Percentiles rank a stretch among this genome's conserved stretches.
Evolutionary conservation across 2,797 vertebrate species (phyloP).

Genomic region (Trachurus trachurus): DNA sequence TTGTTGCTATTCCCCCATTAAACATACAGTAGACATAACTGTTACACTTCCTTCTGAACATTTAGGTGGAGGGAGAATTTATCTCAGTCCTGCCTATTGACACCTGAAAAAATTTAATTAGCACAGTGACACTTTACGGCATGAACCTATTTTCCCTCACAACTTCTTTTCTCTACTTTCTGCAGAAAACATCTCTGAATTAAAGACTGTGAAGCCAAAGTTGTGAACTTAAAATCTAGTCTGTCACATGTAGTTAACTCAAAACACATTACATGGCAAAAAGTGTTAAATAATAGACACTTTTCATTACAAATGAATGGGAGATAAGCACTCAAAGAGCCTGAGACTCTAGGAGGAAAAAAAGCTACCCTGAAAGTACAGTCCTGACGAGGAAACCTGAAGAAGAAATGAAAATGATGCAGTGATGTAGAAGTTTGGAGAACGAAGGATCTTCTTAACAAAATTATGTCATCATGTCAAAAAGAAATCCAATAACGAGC

Average conservation of each 20-base stretch:
- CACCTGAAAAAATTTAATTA: neutral
- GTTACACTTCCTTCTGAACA: neutral
- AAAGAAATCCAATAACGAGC: conserved; percentile 6
- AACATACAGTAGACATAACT: neutral
- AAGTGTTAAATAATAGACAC: conserved; percentile 44
- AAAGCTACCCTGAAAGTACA: neutral
- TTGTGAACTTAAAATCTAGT: conserved; percentile 1
- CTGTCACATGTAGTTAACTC: conserved; percentile 15
- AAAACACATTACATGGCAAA: conserved; percentile 8
- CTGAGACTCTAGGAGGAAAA: neutral
- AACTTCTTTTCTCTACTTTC: neutral
- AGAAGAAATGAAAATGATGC: neutral
- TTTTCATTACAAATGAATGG: conserved; percentile 34
- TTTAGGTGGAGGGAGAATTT: neutral
- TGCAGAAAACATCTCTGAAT: neutral
- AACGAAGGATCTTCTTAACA: neutral
- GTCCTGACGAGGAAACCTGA: neutral
- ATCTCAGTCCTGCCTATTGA: neutral
- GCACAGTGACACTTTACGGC: neutral
- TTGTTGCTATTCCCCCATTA: neutral
- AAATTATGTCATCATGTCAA: neutral
- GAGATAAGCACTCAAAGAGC: conserved; percentile 2
- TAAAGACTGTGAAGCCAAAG: conserved; percentile 21
- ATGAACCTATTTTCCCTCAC: neutral
- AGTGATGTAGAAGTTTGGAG: neutral